Evolutionary conservation across 2,113 vertebrate species (phyloP).

Genomic region (Cisticola juncidis): DNA sequence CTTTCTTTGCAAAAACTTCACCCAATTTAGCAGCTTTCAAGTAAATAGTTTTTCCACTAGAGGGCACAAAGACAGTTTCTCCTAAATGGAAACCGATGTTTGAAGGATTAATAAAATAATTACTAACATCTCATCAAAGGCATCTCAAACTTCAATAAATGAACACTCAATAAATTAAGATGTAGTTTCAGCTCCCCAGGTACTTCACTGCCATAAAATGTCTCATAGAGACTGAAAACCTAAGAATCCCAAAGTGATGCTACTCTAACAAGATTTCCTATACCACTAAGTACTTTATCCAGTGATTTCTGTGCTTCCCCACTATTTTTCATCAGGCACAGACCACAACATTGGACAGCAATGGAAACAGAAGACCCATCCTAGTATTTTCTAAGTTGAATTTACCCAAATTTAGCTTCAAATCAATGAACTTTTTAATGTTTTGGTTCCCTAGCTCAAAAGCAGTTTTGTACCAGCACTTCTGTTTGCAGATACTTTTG

Average conservation of each 20-base stretch:
- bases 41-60: conserved; percentile 55
- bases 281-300: background rate
- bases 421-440: background rate
- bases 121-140: background rate
- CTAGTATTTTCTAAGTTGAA: background rate
- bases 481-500: background rate
- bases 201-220: background rate
- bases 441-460: background rate
- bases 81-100: background rate
- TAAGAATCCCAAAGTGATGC: background rate
- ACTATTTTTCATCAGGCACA: background rate
- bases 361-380: background rate
- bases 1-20: background rate
- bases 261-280: background rate
- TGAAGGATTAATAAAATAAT: background rate
- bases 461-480: background rate
- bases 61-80: conserved; percentile 58
- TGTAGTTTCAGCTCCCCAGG: background rate
- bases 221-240: background rate
- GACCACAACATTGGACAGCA: background rate
- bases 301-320: background rate
- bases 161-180: background rate
- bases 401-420: background rate
- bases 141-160: background rate
- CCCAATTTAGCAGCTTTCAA: background rate